Evolutionary conservation across 2,797 vertebrate species (phyloP).

Genomic region (Morelia viridis): DNA sequence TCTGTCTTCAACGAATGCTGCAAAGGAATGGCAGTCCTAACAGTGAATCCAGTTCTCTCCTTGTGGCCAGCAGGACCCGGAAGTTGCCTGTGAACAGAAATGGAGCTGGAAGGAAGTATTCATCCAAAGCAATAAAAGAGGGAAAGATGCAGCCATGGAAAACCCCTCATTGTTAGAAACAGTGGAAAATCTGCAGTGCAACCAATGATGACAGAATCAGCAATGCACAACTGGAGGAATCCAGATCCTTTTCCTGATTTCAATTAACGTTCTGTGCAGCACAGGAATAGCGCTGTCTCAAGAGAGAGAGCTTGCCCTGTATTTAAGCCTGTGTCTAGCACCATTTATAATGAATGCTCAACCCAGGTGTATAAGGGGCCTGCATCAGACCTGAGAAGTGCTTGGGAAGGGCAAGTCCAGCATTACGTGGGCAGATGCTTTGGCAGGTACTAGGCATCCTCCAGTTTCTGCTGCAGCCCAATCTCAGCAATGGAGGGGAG

Average conservation of each 20-base stretch:
- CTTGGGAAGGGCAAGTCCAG: not conserved
- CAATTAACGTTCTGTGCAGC: not conserved
- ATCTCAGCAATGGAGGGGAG: not conserved
- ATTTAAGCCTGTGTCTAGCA: not conserved
- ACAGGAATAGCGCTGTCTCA: not conserved
- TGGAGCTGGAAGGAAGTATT: not conserved
- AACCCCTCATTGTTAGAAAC: not conserved
- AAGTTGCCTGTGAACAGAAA: not conserved
- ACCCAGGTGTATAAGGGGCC: not conserved
- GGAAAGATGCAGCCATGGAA: not conserved
- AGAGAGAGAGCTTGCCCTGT: not conserved
- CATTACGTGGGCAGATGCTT: not conserved
- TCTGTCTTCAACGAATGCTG: not conserved
- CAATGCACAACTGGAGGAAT: not conserved
- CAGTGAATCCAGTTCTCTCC: not conserved
- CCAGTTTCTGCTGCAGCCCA: not conserved
- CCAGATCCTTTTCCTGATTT: not conserved
- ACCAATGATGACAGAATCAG: not conserved
- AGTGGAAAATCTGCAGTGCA: not conserved
- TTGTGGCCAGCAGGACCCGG: not conserved
- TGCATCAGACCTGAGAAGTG: not conserved
- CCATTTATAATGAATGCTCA: not conserved
- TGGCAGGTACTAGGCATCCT: not conserved
- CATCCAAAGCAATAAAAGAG: not conserved
- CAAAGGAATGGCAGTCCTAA: not conserved